phyloP scores from a whole-genome alignment of 2,113 vertebrate species.

The Aramus guarauna region DNA sequence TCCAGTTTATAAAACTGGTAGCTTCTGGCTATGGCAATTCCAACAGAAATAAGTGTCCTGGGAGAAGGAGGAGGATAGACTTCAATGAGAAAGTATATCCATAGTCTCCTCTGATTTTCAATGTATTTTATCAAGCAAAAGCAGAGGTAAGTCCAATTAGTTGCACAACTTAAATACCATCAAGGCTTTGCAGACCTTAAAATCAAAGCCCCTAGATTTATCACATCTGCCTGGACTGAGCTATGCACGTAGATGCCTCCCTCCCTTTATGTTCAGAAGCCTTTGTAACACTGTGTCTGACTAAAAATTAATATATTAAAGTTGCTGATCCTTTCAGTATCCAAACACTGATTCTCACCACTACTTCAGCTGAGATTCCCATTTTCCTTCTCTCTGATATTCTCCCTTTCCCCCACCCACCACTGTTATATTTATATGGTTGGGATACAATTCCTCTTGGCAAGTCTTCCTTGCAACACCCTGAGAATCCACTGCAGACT shows the following conservation, averaged over 20 bases:
- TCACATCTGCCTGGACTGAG: not conserved
- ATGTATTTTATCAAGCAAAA: not conserved
- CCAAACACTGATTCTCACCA: not conserved
- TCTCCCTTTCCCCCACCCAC: not conserved
- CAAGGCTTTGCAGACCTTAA: not conserved
- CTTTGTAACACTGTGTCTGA: not conserved
- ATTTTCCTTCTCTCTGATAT: not conserved
- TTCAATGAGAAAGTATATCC: not conserved
- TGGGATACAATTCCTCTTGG: not conserved
- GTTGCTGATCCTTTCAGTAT: not conserved
- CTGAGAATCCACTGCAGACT: not conserved
- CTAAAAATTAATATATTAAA: not conserved
- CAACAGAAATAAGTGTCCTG: not conserved
- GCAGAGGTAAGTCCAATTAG: not conserved
- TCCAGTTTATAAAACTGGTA: not conserved
- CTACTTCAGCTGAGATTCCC: not conserved
- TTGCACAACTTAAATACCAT: not conserved
- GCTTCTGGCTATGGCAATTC: not conserved
- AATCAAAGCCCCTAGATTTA: not conserved
- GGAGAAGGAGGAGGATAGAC: not conserved
- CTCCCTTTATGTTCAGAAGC: not conserved
- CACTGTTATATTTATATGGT: rapidly evolving
- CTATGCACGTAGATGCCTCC: rapidly evolving
- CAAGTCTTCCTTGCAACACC: not conserved
- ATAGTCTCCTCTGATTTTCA: not conserved